phyloP scores from a whole-genome alignment of 2,113 vertebrate genomes.

The Thunnus maccoyii region DNA sequence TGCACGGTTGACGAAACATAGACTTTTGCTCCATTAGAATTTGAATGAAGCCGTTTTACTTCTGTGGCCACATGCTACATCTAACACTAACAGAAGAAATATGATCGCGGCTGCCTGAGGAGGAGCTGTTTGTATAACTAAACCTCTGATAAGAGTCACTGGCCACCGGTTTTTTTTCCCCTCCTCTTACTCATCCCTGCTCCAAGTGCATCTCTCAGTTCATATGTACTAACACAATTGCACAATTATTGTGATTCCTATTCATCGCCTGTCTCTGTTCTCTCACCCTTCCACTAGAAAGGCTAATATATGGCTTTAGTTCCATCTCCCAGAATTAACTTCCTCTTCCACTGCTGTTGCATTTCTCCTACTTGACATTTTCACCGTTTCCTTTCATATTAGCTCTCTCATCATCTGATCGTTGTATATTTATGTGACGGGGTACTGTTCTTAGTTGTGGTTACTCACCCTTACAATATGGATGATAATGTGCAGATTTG shows the following conservation, averaged over 20 bases:
- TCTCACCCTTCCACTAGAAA: conserved; percentile 48
- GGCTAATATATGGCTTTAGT: conserved; percentile 61
- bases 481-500: conserved; percentile 32
- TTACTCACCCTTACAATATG: conserved; percentile 53
- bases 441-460: conserved; percentile 24
- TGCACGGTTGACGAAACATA: background rate
- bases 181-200: conserved; percentile 25
- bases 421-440: conserved; percentile 37
- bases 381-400: conserved; percentile 40
- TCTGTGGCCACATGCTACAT: background rate
- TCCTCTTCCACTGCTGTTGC: conserved; percentile 16
- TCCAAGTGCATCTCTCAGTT: conserved; percentile 39
- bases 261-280: conserved; percentile 44
- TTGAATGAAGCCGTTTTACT: background rate
- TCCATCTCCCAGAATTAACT: conserved; percentile 52
- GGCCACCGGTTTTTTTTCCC: background rate
- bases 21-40: background rate
- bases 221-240: conserved; percentile 65
- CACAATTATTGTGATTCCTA: conserved; percentile 59
- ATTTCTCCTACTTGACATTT: conserved; percentile 56
- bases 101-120: background rate
- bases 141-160: conserved; percentile 25
- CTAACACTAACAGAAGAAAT: background rate
- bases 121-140: conserved; percentile 22
- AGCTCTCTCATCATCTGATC: conserved; percentile 21